phyloP scores from a whole-genome alignment of 2,888 invertebrate genomes.

The Cephus pygmeus region DNA sequence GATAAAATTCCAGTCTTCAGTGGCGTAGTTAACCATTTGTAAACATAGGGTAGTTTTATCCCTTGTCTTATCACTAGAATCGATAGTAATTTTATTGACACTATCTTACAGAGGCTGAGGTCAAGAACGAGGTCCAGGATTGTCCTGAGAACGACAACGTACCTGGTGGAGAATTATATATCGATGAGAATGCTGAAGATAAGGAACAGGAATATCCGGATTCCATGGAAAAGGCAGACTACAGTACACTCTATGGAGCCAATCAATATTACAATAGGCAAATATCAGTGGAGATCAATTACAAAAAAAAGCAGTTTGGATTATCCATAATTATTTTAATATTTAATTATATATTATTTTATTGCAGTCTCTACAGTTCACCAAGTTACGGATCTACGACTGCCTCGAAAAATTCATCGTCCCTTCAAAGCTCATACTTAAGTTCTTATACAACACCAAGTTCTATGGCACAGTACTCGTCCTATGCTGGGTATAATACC shows the following conservation, averaged over 20 bases:
- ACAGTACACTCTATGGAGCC: conserved; percentile 56
- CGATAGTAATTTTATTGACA: neutral
- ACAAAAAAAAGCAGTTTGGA: no score
- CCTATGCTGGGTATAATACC: conserved; percentile 60
- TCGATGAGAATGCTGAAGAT: conserved; percentile 62
- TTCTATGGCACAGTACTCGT: conserved; percentile 61
- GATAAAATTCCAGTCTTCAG: conserved; percentile 22
- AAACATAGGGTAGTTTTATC: neutral
- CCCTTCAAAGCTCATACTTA: conserved; percentile 58
- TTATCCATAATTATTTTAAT: no score
- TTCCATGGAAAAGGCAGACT: conserved; percentile 61
- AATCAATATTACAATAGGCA: conserved; percentile 62
- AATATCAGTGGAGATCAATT: neutral
- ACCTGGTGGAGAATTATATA: conserved; percentile 60
- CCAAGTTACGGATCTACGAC: conserved; percentile 56
- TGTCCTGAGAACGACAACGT: conserved; percentile 62
- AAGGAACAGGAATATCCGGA: conserved; percentile 63
- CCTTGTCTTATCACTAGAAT: neutral
- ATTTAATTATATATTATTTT: neutral
- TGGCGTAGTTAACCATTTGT: conserved; percentile 3
- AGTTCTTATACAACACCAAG: conserved; percentile 59
- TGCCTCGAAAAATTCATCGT: conserved; percentile 54
- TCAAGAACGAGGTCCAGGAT: conserved; percentile 63
- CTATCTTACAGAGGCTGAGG: conserved; percentile 54
- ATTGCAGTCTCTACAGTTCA: conserved; percentile 56